These are phyloP conservation scores for Apodemia zela DNA, from an alignment of 2,888 invertebrate genomes.

Conservation along the genomic window DNA sequence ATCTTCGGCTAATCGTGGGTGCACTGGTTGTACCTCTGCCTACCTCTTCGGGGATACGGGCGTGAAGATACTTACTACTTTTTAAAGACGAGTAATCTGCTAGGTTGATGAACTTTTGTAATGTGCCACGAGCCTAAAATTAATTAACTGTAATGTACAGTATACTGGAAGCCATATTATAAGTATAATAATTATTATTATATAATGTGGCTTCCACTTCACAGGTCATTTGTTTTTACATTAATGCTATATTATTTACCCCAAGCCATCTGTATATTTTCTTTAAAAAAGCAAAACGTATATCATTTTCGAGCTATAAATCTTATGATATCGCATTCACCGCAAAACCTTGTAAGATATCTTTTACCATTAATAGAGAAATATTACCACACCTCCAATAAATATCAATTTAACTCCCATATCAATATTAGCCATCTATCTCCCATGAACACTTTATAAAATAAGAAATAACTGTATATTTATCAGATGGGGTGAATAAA, in stretches of 20 bases:
- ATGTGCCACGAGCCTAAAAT: no score
- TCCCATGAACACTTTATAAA: constrained; percentile 50
- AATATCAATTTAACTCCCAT: constrained; percentile 61
- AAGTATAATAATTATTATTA: no score
- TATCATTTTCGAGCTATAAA: background rate
- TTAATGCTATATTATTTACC: background rate
- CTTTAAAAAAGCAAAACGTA: background rate
- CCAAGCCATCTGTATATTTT: background rate
- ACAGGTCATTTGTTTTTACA: no score
- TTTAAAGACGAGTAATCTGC: no score
- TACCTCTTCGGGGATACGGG: no score
- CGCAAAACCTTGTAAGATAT: constrained; percentile 13
- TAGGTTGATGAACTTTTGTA: no score
- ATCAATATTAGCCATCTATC: constrained; percentile 55
- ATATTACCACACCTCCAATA: constrained; percentile 35
- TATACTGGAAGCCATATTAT: no score
- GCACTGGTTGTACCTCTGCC: no score
- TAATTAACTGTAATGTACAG: no score
- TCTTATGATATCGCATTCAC: background rate
- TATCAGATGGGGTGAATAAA: constrained; percentile 60
- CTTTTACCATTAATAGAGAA: constrained; percentile 16
- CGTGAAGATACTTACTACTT: no score
- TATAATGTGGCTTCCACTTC: no score
- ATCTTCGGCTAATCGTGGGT: no score
- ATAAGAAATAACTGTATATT: constrained; percentile 43